Conservation (phyloP, 2,113 vertebrate genomes). For the Mus spicilegus region DNA sequence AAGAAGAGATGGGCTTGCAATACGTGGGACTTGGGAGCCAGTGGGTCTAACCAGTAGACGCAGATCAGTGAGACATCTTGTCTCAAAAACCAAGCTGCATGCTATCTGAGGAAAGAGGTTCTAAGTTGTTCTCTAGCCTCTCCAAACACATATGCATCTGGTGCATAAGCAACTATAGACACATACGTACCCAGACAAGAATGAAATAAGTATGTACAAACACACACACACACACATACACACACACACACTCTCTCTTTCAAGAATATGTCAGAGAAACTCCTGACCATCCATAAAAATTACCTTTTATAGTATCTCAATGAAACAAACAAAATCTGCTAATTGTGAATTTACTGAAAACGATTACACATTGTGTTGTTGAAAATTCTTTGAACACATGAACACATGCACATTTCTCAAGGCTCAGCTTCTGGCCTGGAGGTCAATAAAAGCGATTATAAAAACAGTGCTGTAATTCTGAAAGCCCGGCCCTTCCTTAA, state of each 20-base stretch:
- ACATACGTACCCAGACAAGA: fast-evolving
- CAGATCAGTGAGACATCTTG: not conserved
- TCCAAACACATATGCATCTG: not conserved
- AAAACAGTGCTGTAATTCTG: constrained; percentile 64
- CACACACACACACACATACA: not conserved
- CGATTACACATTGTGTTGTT: constrained; percentile 38
- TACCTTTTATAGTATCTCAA: not conserved
- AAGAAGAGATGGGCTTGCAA: not conserved
- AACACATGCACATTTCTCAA: constrained; percentile 63
- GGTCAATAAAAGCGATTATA: constrained; percentile 68
- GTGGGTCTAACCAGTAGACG: too few species aligned
- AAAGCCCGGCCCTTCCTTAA: constrained; percentile 71
- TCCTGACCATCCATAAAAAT: not conserved
- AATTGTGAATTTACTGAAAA: not conserved
- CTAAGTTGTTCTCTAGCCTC: not conserved
- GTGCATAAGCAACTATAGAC: not conserved
- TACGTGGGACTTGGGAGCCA: not conserved
- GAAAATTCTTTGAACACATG: constrained; percentile 59
- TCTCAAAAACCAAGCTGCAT: not conserved
- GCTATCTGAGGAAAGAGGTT: not conserved
- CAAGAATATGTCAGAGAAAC: not conserved
- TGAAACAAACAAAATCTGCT: not conserved
- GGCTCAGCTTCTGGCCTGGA: constrained; percentile 73
- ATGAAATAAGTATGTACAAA: not conserved
- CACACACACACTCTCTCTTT: not conserved